phyloP scores from a whole-genome alignment of 2,113 vertebrate species.

The Danionella cerebrum region DNA sequence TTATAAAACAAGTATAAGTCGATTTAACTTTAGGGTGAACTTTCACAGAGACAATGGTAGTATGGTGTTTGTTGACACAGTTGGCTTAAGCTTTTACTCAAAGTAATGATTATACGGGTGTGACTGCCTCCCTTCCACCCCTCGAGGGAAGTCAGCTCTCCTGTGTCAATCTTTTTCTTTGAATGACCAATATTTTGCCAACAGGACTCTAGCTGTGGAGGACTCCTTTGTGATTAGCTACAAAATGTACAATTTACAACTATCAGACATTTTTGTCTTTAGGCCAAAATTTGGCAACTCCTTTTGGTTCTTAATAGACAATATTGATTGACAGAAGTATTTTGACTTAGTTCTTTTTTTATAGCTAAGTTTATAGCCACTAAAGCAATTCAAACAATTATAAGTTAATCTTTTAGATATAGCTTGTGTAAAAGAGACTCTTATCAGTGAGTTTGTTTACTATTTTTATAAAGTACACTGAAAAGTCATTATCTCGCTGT shows the following conservation, averaged over 20 bases:
- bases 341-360: background rate
- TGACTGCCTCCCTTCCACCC: background rate
- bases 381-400: conserved; percentile 21
- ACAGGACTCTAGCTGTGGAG: background rate
- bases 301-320: background rate
- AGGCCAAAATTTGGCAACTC: background rate
- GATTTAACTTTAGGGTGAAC: background rate
- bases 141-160: conserved; percentile 1
- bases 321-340: background rate
- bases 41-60: background rate
- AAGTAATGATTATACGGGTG: conserved; percentile 36
- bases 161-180: conserved; percentile 12
- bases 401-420: conserved; percentile 42
- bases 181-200: background rate
- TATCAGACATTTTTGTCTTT: background rate
- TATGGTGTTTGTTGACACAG: background rate
- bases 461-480: conserved; percentile 48
- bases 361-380: background rate
- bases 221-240: background rate
- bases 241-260: background rate
- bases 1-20: background rate
- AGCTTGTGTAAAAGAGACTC: conserved; percentile 1
- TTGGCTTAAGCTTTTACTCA: background rate
- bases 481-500: too few relatives aligned
- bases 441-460: conserved; percentile 11